Base-by-base conservation (phyloP, 2,113 vertebrate genomes). In the Spermophilus dauricus region DNA sequence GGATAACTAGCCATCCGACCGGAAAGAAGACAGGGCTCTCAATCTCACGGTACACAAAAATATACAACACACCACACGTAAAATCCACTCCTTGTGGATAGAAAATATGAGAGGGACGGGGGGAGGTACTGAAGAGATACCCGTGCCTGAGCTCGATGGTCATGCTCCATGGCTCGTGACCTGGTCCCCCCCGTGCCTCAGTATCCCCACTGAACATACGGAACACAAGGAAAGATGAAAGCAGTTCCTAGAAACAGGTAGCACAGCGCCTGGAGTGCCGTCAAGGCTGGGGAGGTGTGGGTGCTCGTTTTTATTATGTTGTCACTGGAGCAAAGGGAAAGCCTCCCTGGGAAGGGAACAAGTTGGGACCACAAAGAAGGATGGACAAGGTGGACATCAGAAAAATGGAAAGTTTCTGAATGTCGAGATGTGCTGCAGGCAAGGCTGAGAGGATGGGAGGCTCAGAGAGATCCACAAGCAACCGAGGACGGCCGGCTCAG, bases 401-500 rank as follows among this genome's bases (percentile, higher is more conserved):
- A 63, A 7, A 28, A 14, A 75, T 0, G 34, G 75, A 30, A 76
- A 30, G 70, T 26, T 56, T 70, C 85, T 28, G 1, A 7, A 78
- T 17, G 30, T 6, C 48, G 56, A 69, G 42, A 73, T 24, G 16
- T 12, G 20, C 14, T 22, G 5, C 8, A 28, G 28, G 30, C 10
- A 16, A 37, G 88, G 78, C 30, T 9, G 42, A 28, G 72, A 76
- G 0, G 28, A 63, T 10, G 1, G 14, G 51, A n/a, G 77, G 45
- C 56, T 22, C 48, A 1, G 1, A 8, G 37, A 61, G 82, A 32
- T 3, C 14, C 42, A 22, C 0, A 1, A 1, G 39, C 70, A n/a
- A 37, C 34, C 0, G 4, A 34, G 61, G 17, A 37, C 3, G 1
- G 10, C 1, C 28, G 84, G 56, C 30, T 80, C 42, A 0, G 18